Conservation (phyloP, 2,888 invertebrate genomes). For the Drosophila longiperda region DNA sequence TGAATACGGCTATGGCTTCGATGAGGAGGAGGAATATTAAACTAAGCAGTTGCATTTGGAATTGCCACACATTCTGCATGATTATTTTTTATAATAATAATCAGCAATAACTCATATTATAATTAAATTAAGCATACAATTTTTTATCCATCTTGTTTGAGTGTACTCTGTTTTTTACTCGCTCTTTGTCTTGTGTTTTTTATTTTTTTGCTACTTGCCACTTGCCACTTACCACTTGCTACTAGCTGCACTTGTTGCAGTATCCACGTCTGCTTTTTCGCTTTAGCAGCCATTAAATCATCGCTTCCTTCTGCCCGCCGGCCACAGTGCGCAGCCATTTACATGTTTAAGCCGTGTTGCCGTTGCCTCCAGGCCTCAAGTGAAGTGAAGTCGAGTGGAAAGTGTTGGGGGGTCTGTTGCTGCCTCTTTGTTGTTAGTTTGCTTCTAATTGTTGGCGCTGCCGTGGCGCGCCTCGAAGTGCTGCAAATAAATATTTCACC, state of each 20-base stretch:
- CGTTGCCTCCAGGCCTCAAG: slow-evolving; percentile 43
- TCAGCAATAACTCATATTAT: slow-evolving; percentile 44
- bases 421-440: slow-evolving; percentile 51
- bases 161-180: not conserved
- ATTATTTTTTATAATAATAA: slow-evolving; percentile 28
- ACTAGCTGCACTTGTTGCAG: slow-evolving; percentile 52
- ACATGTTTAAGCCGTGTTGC: slow-evolving; percentile 75
- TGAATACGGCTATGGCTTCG: slow-evolving; percentile 89
- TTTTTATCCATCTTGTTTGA: not conserved
- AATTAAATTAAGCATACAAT: slow-evolving; percentile 58
- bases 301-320: slow-evolving; percentile 39
- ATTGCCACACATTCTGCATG: slow-evolving; percentile 16
- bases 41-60: slow-evolving; percentile 20
- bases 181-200: not conserved
- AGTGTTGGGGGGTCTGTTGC: slow-evolving; percentile 10
- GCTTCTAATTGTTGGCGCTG: slow-evolving; percentile 73
- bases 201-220: too few species aligned
- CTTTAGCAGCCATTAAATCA: slow-evolving; percentile 72
- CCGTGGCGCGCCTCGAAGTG: slow-evolving; percentile 74
- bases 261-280: slow-evolving; percentile 32
- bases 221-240: slow-evolving; percentile 3
- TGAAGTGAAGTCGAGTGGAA: slow-evolving; percentile 6
- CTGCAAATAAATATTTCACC: slow-evolving; percentile 80
- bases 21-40: slow-evolving; percentile 88
- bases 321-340: slow-evolving; percentile 63